These are phyloP conservation scores for Cheilinus undulatus DNA, from an alignment of 2,113 vertebrate species.

Conservation along the genomic window DNA sequence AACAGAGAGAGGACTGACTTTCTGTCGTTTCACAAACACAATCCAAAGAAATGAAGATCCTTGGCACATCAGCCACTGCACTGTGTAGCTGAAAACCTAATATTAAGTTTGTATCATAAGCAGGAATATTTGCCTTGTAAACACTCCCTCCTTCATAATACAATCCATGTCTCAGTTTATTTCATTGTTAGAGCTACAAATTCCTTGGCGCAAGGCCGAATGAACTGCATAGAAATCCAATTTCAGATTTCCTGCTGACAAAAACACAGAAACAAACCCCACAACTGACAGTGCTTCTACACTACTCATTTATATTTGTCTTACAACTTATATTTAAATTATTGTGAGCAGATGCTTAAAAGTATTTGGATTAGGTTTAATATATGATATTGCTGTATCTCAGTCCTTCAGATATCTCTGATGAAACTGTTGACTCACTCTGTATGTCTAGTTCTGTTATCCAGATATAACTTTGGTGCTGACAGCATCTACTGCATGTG, in stretches of 20 bases:
- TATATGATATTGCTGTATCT: neutral
- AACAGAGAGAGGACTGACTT: neutral
- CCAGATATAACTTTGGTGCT: constrained; percentile 39
- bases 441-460: constrained; percentile 15
- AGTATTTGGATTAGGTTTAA: neutral
- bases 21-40: constrained; percentile 10
- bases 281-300: neutral
- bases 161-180: neutral
- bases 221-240: constrained; percentile 1
- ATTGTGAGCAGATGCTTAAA: constrained; percentile 3
- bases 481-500: constrained; percentile 39
- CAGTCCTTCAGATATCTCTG: constrained; percentile 2
- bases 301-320: neutral
- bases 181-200: neutral
- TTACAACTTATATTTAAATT: neutral
- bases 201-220: neutral
- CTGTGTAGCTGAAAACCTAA: neutral
- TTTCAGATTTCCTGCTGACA: constrained; percentile 39
- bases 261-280: neutral
- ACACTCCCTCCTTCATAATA: neutral
- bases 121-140: constrained; percentile 4
- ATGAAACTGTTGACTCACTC: constrained; percentile 20
- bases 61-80: neutral
- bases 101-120: too few species aligned
- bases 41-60: neutral